These are phyloP conservation scores for Halyomorpha halys DNA, from an alignment of 1,140 invertebrate species.

Conservation along the genomic window DNA sequence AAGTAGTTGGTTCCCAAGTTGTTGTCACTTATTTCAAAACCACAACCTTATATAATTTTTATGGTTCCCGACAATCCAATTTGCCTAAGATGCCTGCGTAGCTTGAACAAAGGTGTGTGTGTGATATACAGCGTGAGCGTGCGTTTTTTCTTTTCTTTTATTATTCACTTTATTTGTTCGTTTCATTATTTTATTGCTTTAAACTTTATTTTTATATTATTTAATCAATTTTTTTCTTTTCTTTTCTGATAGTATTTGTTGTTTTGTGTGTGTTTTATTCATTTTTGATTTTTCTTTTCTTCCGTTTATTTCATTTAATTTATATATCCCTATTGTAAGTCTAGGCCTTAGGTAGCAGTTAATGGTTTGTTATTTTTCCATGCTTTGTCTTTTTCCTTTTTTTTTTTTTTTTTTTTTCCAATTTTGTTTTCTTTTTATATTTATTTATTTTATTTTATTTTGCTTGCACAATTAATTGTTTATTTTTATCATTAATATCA, in stretches of 20 bases:
- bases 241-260: neutral
- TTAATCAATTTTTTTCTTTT: neutral
- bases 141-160: constrained; percentile 14
- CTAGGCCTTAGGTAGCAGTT: too few species aligned
- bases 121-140: neutral
- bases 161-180: constrained; percentile 18
- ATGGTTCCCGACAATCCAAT: neutral
- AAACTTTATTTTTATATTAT: constrained; percentile 2
- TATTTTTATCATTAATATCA: constrained; percentile 1
- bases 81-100: constrained; percentile 10
- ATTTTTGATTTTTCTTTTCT: neutral
- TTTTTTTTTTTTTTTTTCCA: constrained; percentile 11
- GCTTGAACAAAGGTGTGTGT: constrained; percentile 11
- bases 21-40: constrained; percentile 2
- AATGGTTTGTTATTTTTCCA: constrained; percentile 2
- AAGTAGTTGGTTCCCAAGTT: constrained; percentile 11
- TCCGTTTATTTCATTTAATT: constrained; percentile 1
- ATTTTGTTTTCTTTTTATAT: neutral
- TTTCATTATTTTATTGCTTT: constrained; percentile 6
- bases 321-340: constrained; percentile 2
- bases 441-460: constrained; percentile 15
- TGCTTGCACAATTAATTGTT: constrained; percentile 23
- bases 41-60: neutral
- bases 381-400: constrained; percentile 2
- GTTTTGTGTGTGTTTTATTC: constrained; percentile 23